These are phyloP conservation scores for Tenebrosternarchus preto DNA, from an alignment of 2,113 vertebrate genomes.

Conservation along the genomic window DNA sequence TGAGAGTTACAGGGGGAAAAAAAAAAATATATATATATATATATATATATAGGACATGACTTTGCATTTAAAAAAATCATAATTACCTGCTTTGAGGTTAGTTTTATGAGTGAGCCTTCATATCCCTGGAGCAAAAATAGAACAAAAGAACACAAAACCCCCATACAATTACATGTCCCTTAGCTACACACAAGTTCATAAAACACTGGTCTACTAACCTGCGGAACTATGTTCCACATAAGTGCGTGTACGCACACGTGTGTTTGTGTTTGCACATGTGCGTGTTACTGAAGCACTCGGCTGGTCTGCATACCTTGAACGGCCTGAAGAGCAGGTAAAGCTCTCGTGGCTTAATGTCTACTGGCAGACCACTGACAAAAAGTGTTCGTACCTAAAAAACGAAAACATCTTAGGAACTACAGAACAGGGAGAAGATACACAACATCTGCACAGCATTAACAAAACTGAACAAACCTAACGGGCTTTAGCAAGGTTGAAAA, in stretches of 20 bases:
- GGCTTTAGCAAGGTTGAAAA: conserved; percentile 1
- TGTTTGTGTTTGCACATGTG: too few species aligned
- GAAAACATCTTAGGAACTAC: conserved; percentile 41
- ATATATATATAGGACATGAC: too few species aligned
- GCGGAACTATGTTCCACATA: background rate
- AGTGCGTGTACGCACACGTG: background rate
- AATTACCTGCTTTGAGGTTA: conserved; percentile 84
- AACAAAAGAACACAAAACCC: background rate
- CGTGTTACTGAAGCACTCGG: background rate
- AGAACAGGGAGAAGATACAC: background rate
- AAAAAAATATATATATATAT: too few species aligned
- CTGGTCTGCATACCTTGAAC: conserved; percentile 79
- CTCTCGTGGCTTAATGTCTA: conserved; percentile 89
- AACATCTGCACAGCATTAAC: too few species aligned
- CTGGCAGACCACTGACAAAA: conserved; percentile 87
- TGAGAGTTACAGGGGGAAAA: too few species aligned
- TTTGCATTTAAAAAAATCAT: background rate
- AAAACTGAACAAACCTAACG: background rate
- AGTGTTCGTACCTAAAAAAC: conserved; percentile 81
- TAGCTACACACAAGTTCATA: background rate
- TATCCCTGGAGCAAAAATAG: conserved; percentile 76
- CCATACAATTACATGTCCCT: too few species aligned
- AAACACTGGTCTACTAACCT: background rate
- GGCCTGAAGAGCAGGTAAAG: conserved; percentile 88
- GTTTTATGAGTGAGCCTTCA: conserved; percentile 87